Conservation (phyloP, 2,888 invertebrate species). For the Volucella inflata region DNA sequence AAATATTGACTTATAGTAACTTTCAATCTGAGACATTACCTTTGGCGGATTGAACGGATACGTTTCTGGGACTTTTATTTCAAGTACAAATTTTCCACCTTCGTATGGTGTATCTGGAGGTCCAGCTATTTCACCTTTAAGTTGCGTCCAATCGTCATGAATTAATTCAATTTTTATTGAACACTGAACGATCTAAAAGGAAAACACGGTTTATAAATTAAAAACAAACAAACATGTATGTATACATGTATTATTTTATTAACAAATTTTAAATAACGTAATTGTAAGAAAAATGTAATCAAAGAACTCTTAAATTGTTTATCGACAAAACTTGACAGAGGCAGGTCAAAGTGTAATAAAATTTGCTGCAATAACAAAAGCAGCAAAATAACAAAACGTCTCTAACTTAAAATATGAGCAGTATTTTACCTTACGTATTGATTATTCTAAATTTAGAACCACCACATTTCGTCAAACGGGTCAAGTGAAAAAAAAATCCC, state of each 20-base stretch:
- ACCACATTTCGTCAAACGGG: constrained; percentile 44
- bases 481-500: constrained; percentile 33
- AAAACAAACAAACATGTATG: constrained; percentile 36
- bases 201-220: background rate
- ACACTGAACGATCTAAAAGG: constrained; percentile 90
- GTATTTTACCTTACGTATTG: constrained; percentile 61
- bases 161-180: constrained; percentile 94
- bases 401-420: constrained; percentile 63
- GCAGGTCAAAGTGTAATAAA: constrained; percentile 62
- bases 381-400: constrained; percentile 39
- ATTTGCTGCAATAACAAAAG: constrained; percentile 62
- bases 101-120: constrained; percentile 99
- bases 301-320: constrained; percentile 37
- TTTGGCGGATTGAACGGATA: constrained; percentile 99
- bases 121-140: constrained; percentile 97
- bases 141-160: constrained; percentile 95
- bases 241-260: constrained; percentile 12
- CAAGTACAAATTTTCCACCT: constrained; percentile 96
- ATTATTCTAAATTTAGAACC: constrained; percentile 70
- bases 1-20: background rate
- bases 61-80: constrained; percentile 99
- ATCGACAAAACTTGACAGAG: constrained; percentile 61
- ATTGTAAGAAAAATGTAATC: background rate
- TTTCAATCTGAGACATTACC: constrained; percentile 85
- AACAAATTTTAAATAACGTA: background rate